Evolutionary conservation across 2,888 invertebrate genomes (phyloP), one percentile per base, ranked within the genome.

Genomic region (Minunthozetes semirufus): DNA sequence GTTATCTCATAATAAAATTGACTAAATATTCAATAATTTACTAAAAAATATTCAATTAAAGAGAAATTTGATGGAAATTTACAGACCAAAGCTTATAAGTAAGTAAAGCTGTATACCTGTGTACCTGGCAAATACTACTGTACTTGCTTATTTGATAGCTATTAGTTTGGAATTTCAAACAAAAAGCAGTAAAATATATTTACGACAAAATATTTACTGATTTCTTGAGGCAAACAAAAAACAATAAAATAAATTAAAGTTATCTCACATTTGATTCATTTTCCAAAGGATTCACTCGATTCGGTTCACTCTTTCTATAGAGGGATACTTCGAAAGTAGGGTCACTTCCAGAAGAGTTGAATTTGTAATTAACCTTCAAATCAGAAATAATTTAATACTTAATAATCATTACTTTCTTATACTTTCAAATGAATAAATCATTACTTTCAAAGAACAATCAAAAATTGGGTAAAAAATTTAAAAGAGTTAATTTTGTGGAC

Each of bases 251-350:
- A 27, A 27, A 22, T 61, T 27, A 59, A 27, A 61, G 6, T 33
- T 22, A 15, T 22, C 68, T 68, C 46, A 68, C 68, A 46, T 46
- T 68, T 4, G 22, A 46, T 46, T 68, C 68, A 13, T 42, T 68
- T 19, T 42, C 68, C 9, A 33, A 4, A 33, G 29, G 29, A 17
- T 29, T 33, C n/a, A 5, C 29, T n/a, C 61, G 61, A 22, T 75
- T 71, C n/a, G 71, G 56, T 71, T 75, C 75, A 48, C 25, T 48
- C 53, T 70, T 71, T 19, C 70, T 75, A 63, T 71, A 75, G 38
- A 75, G 22, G 11, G 75, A 75, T 22, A 75, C 75, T 46, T 75
- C 75, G 38, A 75, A 75, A 27, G 75, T 75, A 8, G 75, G 75
- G 70, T 75, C 75, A 33, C 22, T 33, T 48, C 71, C 70, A 19